Evolutionary conservation across 2,113 vertebrate species (phyloP).

Genomic region (Microcebus jonahi): DNA sequence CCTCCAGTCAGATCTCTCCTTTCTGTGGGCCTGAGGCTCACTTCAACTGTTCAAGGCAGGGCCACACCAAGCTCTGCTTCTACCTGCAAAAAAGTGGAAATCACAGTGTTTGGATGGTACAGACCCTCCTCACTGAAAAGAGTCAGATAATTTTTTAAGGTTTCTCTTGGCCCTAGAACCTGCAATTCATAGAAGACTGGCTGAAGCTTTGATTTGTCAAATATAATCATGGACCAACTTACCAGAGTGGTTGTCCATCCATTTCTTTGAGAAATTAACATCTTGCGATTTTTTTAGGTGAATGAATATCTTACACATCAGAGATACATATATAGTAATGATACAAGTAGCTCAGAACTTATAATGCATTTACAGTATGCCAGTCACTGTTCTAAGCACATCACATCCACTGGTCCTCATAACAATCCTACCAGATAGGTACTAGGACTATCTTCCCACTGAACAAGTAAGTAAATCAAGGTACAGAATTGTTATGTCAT

Average conservation of each 20-base stretch:
- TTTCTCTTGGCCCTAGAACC: neutral
- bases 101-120: neutral
- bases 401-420: neutral
- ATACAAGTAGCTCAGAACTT: slow-evolving; percentile 4
- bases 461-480: neutral
- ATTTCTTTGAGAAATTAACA: slow-evolving; percentile 33
- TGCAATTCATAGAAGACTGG: neutral
- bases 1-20: neutral
- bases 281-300: neutral
- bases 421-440: neutral
- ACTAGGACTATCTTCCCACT: neutral
- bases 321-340: neutral
- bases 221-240: neutral
- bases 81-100: neutral
- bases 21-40: neutral
- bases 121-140: neutral
- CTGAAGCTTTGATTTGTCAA: neutral
- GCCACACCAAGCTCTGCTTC: neutral
- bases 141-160: neutral
- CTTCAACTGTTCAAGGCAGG: neutral
- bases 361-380: neutral
- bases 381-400: neutral
- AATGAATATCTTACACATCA: neutral
- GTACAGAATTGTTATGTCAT: neutral
- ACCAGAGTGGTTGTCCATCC: neutral